These are phyloP conservation scores for Chrysomallon squamiferum DNA, from an alignment of 1,140 invertebrate genomes.

Conservation along the genomic window DNA sequence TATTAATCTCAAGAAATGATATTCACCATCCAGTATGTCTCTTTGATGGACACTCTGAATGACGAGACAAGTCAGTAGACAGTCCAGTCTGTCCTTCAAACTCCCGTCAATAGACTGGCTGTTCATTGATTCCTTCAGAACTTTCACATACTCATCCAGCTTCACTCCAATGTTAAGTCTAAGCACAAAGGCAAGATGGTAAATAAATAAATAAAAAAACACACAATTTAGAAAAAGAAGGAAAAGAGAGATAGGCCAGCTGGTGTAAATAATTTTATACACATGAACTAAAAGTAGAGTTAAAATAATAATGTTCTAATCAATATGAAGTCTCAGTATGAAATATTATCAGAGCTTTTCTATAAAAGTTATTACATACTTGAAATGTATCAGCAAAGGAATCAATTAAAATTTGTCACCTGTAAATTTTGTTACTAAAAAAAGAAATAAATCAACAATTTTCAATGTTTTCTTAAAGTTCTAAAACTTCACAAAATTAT, in stretches of 20 bases:
- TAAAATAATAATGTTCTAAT: too few relatives aligned
- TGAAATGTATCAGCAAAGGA: neutral
- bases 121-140: conserved; percentile 41
- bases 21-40: conserved; percentile 52
- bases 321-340: too few relatives aligned
- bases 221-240: neutral
- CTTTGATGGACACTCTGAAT: conserved; percentile 52
- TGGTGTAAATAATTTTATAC: neutral
- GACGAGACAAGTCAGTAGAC: conserved; percentile 45
- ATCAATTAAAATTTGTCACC: too few relatives aligned
- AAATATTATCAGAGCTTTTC: neutral
- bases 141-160: conserved; percentile 50
- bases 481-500: too few relatives aligned
- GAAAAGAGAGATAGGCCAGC: neutral
- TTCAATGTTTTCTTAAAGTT: too few relatives aligned
- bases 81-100: conserved; percentile 36
- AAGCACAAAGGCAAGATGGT: neutral
- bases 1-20: too few relatives aligned
- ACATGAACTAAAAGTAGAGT: too few relatives aligned
- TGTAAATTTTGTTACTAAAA: too few relatives aligned
- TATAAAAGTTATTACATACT: neutral
- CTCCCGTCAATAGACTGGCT: conserved; percentile 17
- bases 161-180: conserved; percentile 39
- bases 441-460: too few relatives aligned
- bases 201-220: neutral